Evolutionary conservation across 23 tunicate species (phyloP).

Genomic region (Styela plicata): DNA sequence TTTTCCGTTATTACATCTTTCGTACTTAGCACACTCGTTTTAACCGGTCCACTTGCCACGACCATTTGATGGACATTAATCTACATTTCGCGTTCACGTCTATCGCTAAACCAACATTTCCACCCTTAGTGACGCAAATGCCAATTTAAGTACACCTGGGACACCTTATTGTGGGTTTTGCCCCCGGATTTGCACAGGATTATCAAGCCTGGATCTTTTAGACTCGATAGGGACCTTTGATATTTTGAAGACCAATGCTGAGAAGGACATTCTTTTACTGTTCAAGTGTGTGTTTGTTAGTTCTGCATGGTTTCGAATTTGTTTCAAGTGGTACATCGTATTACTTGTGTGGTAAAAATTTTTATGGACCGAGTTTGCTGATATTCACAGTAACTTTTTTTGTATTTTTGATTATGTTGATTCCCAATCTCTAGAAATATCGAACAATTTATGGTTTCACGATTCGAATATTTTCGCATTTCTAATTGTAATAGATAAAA

Average conservation of each 20-base stretch:
- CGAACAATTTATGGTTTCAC: too few relatives aligned
- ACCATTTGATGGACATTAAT: neutral
- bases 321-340: too few relatives aligned
- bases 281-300: neutral
- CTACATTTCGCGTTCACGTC: neutral
- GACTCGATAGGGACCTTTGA: neutral
- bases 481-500: too few relatives aligned
- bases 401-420: too few relatives aligned
- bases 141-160: neutral
- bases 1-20: too few relatives aligned
- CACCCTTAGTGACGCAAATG: neutral
- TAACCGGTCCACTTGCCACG: too few relatives aligned
- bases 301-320: neutral
- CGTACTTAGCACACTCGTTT: too few relatives aligned
- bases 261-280: neutral
- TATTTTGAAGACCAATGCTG: neutral
- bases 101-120: neutral
- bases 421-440: too few relatives aligned
- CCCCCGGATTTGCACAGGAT: neutral
- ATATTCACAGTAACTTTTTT: too few relatives aligned
- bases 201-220: neutral
- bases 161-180: neutral
- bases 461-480: too few relatives aligned
- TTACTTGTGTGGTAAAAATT: too few relatives aligned
- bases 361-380: too few relatives aligned